Percentiles rank a stretch among this genome's conserved stretches.
Evolutionary conservation across 2,113 vertebrate species (phyloP).

Genomic region (human (Homo sapiens)): DNA sequence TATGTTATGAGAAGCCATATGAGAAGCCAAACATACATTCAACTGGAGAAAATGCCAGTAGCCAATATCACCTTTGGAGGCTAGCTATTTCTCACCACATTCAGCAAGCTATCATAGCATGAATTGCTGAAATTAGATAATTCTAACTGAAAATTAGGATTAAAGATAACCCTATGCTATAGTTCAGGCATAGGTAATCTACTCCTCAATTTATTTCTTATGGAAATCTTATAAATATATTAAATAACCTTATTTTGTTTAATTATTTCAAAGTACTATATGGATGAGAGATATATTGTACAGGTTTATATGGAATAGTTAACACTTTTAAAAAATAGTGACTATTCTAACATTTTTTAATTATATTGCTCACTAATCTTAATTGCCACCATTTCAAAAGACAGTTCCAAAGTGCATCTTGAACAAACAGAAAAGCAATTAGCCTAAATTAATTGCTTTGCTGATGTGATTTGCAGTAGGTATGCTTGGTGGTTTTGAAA

Average conservation of each 20-base stretch:
- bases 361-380: conserved; percentile 72
- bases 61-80: not conserved
- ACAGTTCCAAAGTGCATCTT: conserved; percentile 61
- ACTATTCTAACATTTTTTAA: conserved; percentile 61
- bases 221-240: not conserved
- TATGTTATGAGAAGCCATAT: not conserved
- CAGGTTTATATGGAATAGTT: conserved; percentile 30
- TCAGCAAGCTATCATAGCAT: not conserved
- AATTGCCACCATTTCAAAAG: conserved; percentile 57
- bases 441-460: conserved; percentile 70
- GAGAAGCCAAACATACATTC: not conserved
- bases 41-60: not conserved
- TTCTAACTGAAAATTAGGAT: not conserved
- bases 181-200: not conserved
- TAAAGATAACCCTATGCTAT: not conserved
- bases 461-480: conserved; percentile 42
- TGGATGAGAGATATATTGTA: not conserved
- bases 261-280: conserved; percentile 39
- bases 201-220: not conserved
- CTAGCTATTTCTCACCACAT: not conserved
- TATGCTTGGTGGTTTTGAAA: conserved; percentile 17
- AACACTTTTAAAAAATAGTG: conserved; percentile 45
- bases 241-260: conserved; percentile 23
- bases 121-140: not conserved
- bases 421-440: conserved; percentile 69